These are phyloP conservation scores for Charina bottae DNA, from an alignment of 2,113 vertebrate species.

Conservation along the genomic window DNA sequence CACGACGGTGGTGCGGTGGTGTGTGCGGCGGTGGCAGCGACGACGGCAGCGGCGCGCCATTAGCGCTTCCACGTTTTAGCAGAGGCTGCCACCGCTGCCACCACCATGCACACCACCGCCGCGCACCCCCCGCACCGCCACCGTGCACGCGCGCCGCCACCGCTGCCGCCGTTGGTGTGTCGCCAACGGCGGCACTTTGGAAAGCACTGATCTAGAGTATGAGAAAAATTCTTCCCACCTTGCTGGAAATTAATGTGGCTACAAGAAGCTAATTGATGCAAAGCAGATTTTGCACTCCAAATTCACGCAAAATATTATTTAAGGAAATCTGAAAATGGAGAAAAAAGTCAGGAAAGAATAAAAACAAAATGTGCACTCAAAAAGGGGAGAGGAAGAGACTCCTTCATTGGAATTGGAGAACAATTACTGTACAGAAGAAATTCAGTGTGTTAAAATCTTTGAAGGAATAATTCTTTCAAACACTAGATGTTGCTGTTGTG, in stretches of 20 bases:
- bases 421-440: background rate
- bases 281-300: background rate
- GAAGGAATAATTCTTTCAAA: background rate
- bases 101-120: no score
- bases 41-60: no score
- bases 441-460: background rate
- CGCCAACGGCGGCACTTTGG: no score
- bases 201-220: background rate
- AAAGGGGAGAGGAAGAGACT: background rate
- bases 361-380: background rate
- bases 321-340: background rate
- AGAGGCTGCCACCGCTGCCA: no score
- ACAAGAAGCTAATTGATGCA: background rate
- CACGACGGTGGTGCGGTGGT: no score
- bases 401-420: background rate
- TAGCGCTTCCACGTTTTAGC: no score
- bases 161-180: no score
- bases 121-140: no score
- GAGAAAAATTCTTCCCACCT: background rate
- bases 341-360: background rate
- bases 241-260: no score
- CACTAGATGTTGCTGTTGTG: conserved; percentile 26
- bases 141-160: no score
- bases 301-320: background rate
- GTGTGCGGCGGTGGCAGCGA: no score